Evolutionary conservation across 2,113 vertebrate genomes (phyloP), one percentile per base, ranked within the genome.

Genomic region (Lanius collurio): DNA sequence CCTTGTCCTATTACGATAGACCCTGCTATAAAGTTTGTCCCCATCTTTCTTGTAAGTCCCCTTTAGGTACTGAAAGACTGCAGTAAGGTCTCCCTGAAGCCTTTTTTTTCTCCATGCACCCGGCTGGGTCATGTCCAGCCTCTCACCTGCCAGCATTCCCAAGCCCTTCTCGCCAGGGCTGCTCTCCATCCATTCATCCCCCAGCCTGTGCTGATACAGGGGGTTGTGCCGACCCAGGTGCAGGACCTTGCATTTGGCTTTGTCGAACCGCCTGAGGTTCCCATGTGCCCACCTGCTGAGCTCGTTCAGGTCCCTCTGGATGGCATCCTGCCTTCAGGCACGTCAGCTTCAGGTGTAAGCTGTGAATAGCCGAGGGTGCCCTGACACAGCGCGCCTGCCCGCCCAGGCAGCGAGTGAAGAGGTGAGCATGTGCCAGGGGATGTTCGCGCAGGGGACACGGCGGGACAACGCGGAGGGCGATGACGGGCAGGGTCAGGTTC

Each of bases 391-490:
- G 42, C 42, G 16, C 42, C 42, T 42, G 42, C 42, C 42, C 16
- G 42, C 42, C 42, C 42, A 42, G 15, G 42, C 42, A 42, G 42
- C 42, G 42, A 42, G 42, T 15, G 42, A 42, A 42, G 15, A 42
- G 42, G 42, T 42, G 42, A 50, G 39, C 33, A 3, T 2, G 53
- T 15, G 31, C 31, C 31, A 1, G 62, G 69, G 62, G 27, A 0
- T 19, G 50, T 44, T 28, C 30, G 1, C 3, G 7, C 35, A 4
- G 52, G 44, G 35, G 18, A 4, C 16, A 2, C 27, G 76, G 33
- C 0, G 77, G 55, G 7, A 17, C 67, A 5, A 5, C 3, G 7
- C 27, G 0, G 1, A 2, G n/a, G 0, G 42, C 1, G 63, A 4
- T 1, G 33, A 6, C 2, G 17, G 22, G 70, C n/a, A 4, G 18